Percentiles rank a stretch among this genome's conserved stretches.
Conservation (phyloP, 2,113 vertebrate species). For the Aspidoscelis tigris region DNA sequence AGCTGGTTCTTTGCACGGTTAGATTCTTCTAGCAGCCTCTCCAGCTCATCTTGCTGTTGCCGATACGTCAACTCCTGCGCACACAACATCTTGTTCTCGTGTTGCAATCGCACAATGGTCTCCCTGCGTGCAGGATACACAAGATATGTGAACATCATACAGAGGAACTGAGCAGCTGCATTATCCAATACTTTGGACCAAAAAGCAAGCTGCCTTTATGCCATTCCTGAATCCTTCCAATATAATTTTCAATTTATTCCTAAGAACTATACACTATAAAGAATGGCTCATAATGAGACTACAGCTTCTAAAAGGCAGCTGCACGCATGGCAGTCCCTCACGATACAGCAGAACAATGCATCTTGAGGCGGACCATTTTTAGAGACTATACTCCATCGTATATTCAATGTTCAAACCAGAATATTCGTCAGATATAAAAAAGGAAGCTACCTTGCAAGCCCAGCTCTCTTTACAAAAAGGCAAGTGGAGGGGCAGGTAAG, state of each 20-base stretch:
- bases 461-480: too few relatives aligned
- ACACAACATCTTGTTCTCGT: constrained; percentile 89
- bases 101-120: constrained; percentile 83
- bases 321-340: neutral
- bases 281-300: neutral
- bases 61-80: constrained; percentile 84
- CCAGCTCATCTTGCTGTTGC: constrained; percentile 77
- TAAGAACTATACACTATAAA: neutral
- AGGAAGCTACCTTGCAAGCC: neutral
- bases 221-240: neutral
- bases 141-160: neutral
- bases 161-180: neutral
- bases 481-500: too few relatives aligned
- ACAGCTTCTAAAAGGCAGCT: neutral
- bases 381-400: neutral
- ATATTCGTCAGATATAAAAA: too few relatives aligned
- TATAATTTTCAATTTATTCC: neutral
- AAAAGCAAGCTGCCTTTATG: neutral
- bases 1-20: constrained; percentile 82
- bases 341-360: neutral
- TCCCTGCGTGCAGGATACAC: constrained; percentile 74
- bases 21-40: constrained; percentile 83
- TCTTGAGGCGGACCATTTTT: neutral
- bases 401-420: neutral
- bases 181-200: neutral